Percentiles rank a stretch among this genome's conserved stretches.
Conservation (phyloP, 2,888 invertebrate species). For the Heliconius sara region DNA sequence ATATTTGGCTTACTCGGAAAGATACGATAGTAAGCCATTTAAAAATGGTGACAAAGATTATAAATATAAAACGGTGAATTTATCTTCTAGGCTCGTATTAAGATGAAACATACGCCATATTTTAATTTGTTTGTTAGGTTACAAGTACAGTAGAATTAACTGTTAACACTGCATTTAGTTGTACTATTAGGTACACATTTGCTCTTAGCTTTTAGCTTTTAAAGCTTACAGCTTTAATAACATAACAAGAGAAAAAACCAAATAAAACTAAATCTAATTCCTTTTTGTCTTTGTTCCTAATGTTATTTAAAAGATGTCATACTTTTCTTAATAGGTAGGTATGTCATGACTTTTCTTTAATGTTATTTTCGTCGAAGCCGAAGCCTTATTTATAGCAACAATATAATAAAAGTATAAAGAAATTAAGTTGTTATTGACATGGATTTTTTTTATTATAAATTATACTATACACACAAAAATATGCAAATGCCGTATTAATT, state of each 20-base stretch:
- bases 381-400: background rate
- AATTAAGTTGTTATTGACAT: background rate
- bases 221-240: background rate
- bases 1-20: no score
- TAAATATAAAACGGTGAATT: no score
- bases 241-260: no score
- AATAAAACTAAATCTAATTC: background rate
- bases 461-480: background rate
- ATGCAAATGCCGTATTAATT: conserved; percentile 20
- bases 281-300: background rate
- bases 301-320: background rate
- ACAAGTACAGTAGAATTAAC: background rate
- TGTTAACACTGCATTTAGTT: background rate
- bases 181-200: background rate
- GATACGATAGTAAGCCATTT: no score
- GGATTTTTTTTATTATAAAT: background rate
- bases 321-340: background rate
- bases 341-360: no score
- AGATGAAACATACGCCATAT: background rate
- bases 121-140: background rate
- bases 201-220: no score
- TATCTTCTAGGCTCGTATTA: background rate
- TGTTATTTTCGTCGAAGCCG: no score
- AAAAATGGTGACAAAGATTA: no score
- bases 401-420: background rate